phyloP scores from a whole-genome alignment of 2,113 vertebrate genomes.

The Xiphias gladius region DNA sequence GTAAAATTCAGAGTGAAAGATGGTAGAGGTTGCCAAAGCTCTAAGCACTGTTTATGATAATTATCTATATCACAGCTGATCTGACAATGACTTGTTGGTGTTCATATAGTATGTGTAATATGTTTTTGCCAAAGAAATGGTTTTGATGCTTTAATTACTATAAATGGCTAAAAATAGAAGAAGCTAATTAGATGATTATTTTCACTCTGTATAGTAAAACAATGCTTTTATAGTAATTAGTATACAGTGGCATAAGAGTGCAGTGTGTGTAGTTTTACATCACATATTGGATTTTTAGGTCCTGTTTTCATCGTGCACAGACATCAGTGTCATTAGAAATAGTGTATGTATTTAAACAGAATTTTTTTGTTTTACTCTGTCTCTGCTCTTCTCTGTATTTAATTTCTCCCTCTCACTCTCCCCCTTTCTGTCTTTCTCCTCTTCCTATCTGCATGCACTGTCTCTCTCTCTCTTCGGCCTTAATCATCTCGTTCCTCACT shows the following conservation, averaged over 20 bases:
- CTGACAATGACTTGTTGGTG: constrained; percentile 18
- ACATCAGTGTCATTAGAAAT: not conserved
- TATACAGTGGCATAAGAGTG: not conserved
- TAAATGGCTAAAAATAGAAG: not conserved
- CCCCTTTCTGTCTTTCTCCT: not conserved
- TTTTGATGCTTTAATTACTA: not conserved
- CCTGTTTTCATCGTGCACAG: not conserved
- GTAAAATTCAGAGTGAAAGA: constrained; percentile 10
- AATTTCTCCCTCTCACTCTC: not conserved
- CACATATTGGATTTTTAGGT: not conserved
- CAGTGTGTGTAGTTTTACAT: not conserved
- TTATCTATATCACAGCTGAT: constrained; percentile 10
- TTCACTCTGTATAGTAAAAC: not conserved
- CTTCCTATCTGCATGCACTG: constrained; percentile 11
- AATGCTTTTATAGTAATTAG: not conserved
- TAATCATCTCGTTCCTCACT: constrained; percentile 49
- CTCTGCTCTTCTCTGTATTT: not conserved
- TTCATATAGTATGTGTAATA: not conserved
- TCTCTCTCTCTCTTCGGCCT: constrained; percentile 39
- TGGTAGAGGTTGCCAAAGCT: not conserved
- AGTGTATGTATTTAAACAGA: not conserved
- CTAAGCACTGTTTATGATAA: constrained; percentile 13
- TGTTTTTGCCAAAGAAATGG: not conserved
- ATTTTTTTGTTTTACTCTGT: not conserved
- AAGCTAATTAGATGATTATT: constrained; percentile 1